These are phyloP conservation scores for Myotis planiceps DNA, from an alignment of 2,797 vertebrate genomes.

Conservation along the genomic window DNA sequence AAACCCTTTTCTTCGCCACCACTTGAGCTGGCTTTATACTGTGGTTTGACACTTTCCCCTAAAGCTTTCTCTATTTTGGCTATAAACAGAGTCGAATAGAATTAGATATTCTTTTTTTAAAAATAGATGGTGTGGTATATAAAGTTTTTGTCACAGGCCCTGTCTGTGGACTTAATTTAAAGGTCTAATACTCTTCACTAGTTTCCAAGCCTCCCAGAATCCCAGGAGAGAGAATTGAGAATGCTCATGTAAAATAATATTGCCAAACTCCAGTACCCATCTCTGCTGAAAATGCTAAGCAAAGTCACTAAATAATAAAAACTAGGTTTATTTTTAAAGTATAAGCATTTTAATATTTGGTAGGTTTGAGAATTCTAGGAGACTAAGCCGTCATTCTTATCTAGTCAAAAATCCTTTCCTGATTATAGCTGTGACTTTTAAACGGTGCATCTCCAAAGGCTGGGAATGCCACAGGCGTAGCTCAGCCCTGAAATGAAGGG, in stretches of 20 bases:
- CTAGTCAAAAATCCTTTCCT: not conserved
- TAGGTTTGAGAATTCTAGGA: not conserved
- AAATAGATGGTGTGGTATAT: not conserved
- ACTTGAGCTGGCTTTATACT: slow-evolving; percentile 31
- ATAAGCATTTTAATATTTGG: not conserved
- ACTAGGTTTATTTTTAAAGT: slow-evolving; percentile 8
- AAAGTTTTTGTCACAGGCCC: not conserved
- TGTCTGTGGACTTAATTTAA: slow-evolving; percentile 27
- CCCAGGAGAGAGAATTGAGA: not conserved
- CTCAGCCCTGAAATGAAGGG: not conserved
- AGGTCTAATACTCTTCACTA: slow-evolving; percentile 26
- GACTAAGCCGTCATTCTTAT: not conserved
- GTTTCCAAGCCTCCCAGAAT: not conserved
- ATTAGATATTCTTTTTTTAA: slow-evolving; percentile 20
- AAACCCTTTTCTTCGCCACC: slow-evolving; percentile 22
- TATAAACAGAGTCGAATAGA: slow-evolving; percentile 43
- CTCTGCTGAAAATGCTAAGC: not conserved
- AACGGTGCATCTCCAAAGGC: not conserved
- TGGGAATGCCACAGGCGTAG: not conserved
- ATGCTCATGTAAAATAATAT: not conserved
- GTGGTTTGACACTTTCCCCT: slow-evolving; percentile 53
- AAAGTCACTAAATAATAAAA: slow-evolving; percentile 42
- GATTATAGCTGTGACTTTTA: not conserved
- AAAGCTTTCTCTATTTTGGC: slow-evolving; percentile 44
- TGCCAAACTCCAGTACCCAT: not conserved